phyloP scores from a whole-genome alignment of 2,888 invertebrate species.

The Linyphia triangularis region DNA sequence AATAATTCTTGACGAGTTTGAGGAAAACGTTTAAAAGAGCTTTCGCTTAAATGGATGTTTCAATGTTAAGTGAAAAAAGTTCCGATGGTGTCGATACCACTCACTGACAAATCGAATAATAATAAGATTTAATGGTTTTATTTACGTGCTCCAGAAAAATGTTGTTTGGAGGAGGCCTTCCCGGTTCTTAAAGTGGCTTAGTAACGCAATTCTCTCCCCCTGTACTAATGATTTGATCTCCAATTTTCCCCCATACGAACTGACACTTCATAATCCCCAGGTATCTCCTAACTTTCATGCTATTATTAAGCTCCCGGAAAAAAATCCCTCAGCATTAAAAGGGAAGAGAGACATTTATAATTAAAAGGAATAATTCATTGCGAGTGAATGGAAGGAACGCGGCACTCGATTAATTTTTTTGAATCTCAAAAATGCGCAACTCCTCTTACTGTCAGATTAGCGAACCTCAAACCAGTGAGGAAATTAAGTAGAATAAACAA shows the following conservation, averaged over 20 bases:
- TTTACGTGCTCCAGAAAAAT: constrained; percentile 30
- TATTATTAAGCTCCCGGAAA: constrained; percentile 64
- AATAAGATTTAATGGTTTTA: constrained; percentile 67
- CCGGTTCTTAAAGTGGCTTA: constrained; percentile 54
- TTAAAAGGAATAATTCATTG: constrained; percentile 75
- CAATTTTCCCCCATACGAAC: constrained; percentile 65
- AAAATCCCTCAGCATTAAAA: constrained; percentile 62
- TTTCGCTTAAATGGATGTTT: not conserved
- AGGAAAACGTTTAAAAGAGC: constrained; percentile 34
- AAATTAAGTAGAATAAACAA: constrained; percentile 69
- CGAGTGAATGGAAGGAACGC: constrained; percentile 58
- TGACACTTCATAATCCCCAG: constrained; percentile 73
- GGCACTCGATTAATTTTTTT: constrained; percentile 71
- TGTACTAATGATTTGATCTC: constrained; percentile 73
- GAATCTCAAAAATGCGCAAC: constrained; percentile 64
- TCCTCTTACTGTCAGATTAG: constrained; percentile 49
- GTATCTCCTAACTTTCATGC: constrained; percentile 58
- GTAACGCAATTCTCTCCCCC: constrained; percentile 55
- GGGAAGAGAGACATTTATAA: constrained; percentile 67
- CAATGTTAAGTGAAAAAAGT: not conserved
- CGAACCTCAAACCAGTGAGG: constrained; percentile 64
- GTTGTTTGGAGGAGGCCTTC: constrained; percentile 30
- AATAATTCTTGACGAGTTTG: constrained; percentile 44
- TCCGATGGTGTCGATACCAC: constrained; percentile 21
- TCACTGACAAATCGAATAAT: constrained; percentile 41